Evolutionary conservation across 2,113 vertebrate species (phyloP).

Genomic region (Poeciliopsis occidentalis): DNA sequence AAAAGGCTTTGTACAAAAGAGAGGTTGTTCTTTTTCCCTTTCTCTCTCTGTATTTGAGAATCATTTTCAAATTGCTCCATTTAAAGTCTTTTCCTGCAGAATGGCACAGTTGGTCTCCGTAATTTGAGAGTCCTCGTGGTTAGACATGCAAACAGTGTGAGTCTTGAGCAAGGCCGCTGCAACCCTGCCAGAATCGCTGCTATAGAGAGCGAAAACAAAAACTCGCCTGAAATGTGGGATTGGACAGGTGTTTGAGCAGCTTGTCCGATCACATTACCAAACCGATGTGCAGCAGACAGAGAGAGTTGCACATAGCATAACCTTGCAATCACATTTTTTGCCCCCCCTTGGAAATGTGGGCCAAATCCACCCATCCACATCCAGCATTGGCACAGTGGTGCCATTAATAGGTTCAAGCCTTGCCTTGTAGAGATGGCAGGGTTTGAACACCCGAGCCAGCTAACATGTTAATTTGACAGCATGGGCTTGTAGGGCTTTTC

Average conservation of each 20-base stretch:
- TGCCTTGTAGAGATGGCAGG: slow-evolving; percentile 58
- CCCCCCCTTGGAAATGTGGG: slow-evolving; percentile 62
- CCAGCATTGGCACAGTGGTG: slow-evolving; percentile 65
- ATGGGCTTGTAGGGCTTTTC: slow-evolving; percentile 61
- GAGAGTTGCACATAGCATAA: slow-evolving; percentile 74
- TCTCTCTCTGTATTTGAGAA: slow-evolving; percentile 29
- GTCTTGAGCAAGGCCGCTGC: slow-evolving; percentile 75
- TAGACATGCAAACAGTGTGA: slow-evolving; percentile 74
- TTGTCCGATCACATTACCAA: slow-evolving; percentile 80
- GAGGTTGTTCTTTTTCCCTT: slow-evolving; percentile 5
- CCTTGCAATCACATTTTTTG: slow-evolving; percentile 69
- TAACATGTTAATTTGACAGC: slow-evolving; percentile 76
- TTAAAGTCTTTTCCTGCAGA: slow-evolving; percentile 47
- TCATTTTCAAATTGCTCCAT: slow-evolving; percentile 44
- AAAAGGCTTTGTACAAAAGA: slow-evolving; percentile 40
- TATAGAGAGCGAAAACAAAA: slow-evolving; percentile 76
- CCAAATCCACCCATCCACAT: slow-evolving; percentile 63
- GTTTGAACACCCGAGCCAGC: slow-evolving; percentile 58
- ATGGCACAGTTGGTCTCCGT: slow-evolving; percentile 72
- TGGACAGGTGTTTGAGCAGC: slow-evolving; percentile 83
- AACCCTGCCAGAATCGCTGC: slow-evolving; percentile 73
- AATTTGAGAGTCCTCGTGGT: slow-evolving; percentile 68
- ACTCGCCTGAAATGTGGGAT: slow-evolving; percentile 74
- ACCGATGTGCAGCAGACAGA: slow-evolving; percentile 72
- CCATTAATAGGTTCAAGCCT: slow-evolving; percentile 68